Evolutionary conservation across 2,113 vertebrate species (phyloP), one percentile per base, ranked within the genome.

Genomic region (Terrapene triunguis): DNA sequence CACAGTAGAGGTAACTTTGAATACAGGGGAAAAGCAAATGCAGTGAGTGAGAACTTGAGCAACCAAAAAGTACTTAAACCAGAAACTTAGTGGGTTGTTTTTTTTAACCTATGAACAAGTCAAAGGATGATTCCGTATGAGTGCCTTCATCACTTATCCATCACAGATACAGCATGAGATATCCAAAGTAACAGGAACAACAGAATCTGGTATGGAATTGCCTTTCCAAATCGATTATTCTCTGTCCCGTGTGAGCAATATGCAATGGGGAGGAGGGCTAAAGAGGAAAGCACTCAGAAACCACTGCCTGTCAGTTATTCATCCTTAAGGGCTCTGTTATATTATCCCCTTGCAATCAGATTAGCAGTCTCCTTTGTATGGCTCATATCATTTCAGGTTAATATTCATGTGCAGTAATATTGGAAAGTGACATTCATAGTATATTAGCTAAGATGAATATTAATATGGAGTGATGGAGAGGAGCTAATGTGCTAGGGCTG

Each of bases 401-500:
- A 93, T 81, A 96, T 97, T 97, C 96, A 80, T 21, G 85, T 87
- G 93, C 6, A 3, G n/a, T 87, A 91, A 89, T 91, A 92, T 72
- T 96, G 85, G 88, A 95, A 88, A 98, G 92, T 97, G 97, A 97
- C 97, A 98, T 98, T 97, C 80, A 91, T 74, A 90, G 91, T 79
- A 80, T 29, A 65, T 96, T 95, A 1, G 1, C 51, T 91, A 91
- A 85, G 53, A 10, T 55, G 87, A 87, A 95, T 92, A 65, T 84
- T 98, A 96, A 98, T 91, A 80, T 21, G 62, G 85, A 92, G 51
- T 59, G 87, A 95, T 82, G 76, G 94, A 95, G 86, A 93, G 35
- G 57, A 95, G 86, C 44, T 93, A 79, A 93, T 1, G 0, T 85
- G 95, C 84, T 35, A 55, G 14, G 83, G 48, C 44, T 95, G 91